A percentile compares a stretch with the other conserved stretches of the same genome.
These are phyloP conservation scores for Drosophila mimetica DNA, from an alignment of 2,888 invertebrate genomes.

Conservation along the genomic window DNA sequence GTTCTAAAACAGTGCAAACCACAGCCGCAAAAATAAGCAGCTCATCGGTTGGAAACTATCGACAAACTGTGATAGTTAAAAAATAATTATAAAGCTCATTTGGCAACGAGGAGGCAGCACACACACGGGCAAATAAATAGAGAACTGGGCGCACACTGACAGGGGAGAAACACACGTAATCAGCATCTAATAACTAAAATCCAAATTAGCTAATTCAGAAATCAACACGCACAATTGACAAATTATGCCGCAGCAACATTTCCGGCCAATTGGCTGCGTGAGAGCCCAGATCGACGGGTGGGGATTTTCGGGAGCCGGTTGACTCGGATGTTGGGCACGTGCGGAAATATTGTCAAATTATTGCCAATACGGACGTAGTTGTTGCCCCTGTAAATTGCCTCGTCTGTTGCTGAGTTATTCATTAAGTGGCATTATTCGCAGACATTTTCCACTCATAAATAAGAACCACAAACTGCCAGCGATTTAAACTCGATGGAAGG, in stretches of 20 bases:
- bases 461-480: constrained; percentile 46
- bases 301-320: background rate
- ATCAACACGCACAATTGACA: constrained; percentile 81
- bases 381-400: constrained; percentile 26
- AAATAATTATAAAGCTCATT: constrained; percentile 68
- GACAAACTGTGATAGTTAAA: constrained; percentile 42
- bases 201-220: constrained; percentile 81
- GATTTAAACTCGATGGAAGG: constrained; percentile 28
- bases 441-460: constrained; percentile 74
- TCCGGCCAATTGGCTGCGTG: constrained; percentile 79
- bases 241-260: constrained; percentile 80
- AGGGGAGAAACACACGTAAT: constrained; percentile 56
- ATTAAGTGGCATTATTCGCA: constrained; percentile 78
- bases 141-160: constrained; percentile 6
- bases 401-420: constrained; percentile 69
- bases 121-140: constrained; percentile 9
- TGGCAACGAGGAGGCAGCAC: constrained; percentile 21
- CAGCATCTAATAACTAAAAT: constrained; percentile 78
- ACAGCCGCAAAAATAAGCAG: constrained; percentile 41
- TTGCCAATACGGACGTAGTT: constrained; percentile 42
- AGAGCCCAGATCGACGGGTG: constrained; percentile 31
- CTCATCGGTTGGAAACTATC: constrained; percentile 11
- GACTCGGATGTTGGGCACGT: constrained; percentile 52
- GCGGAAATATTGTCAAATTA: constrained; percentile 69
- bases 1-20: constrained; percentile 8